Percentiles rank a stretch among this genome's conserved stretches.
Conservation (phyloP, 2,888 invertebrate species). For the Nephrotoma flavescens region DNA sequence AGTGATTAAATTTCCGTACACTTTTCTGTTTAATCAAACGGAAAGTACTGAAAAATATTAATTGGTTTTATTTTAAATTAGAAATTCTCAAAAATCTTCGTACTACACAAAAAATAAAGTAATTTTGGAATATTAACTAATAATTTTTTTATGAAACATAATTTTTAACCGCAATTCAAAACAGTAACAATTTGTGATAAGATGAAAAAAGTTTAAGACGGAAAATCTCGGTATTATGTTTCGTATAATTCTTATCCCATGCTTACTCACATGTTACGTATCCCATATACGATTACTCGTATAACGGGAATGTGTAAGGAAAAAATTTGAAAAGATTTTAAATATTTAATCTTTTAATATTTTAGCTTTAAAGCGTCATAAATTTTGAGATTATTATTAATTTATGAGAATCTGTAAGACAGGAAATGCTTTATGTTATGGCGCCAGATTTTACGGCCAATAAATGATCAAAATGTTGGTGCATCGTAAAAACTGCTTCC, state of each 20-base stretch:
- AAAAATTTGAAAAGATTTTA: background rate
- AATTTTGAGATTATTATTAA: background rate
- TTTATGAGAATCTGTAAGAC: background rate
- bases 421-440: background rate
- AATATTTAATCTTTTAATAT: background rate
- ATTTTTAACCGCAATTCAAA: background rate
- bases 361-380: background rate
- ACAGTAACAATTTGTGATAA: background rate
- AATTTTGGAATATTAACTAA: background rate
- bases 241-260: background rate
- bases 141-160: background rate
- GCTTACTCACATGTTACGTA: background rate
- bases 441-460: too few relatives aligned
- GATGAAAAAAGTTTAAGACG: background rate
- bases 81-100: background rate
- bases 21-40: background rate
- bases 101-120: too few relatives aligned
- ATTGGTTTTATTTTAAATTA: background rate
- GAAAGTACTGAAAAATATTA: background rate
- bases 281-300: too few relatives aligned
- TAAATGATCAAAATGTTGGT: too few relatives aligned
- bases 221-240: background rate
- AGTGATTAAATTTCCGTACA: background rate
- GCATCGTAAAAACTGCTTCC: too few relatives aligned
- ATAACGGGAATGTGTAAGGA: background rate